Evolutionary conservation across 2,797 vertebrate genomes (phyloP), one percentile per base, ranked within the genome.

Genomic region (Synanceia verrucosa): DNA sequence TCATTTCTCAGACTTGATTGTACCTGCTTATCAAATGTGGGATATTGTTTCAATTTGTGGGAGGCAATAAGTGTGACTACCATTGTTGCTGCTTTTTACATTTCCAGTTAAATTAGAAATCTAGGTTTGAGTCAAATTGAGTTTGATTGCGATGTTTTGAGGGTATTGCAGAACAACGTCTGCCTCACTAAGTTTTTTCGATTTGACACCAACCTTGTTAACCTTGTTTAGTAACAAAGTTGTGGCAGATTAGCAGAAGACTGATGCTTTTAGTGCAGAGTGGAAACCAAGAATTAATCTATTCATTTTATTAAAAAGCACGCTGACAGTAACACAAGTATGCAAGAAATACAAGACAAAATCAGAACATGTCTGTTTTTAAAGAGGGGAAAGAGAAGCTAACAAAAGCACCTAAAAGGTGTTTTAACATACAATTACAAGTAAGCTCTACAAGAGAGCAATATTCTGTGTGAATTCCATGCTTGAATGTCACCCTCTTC

Each of bases 181-280:
- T 56, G 55, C 41, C 28, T 59, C 2, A 4, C 47, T 69, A 73
- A 82, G 83, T 83, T 78, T 85, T 53, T 82, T 68, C 41, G 24
- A 78, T 61, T 68, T 61, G 16, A 21, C 13, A 62, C 11, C n/a
- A n/a, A n/a, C n/a, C n/a, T n/a, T n/a, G n/a, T n/a, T n/a, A n/a
- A n/a, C 65, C 63, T 41, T 73, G 39, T 72, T 78, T 23, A 34
- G 60, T 39, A 62, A 65, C 71, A 78, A 62, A 60, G 56, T 77
- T 73, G 61, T 28, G 16, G 48, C 50, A 72, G 68, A 85, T 88
- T 75, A 82, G 43, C 23, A 48, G 43, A 41, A 11, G 14, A 21
- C 60, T 36, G 10, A 14, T 9, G 11, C 46, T 60, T 48, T 73
- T 24, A 58, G 28, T 56, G 31, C 10, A 4, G 8, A 4, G 19